Percentiles rank a stretch among this genome's conserved stretches.
These are phyloP conservation scores for Chlamydotis undulata DNA, from an alignment of 2,113 vertebrate species.

Conservation along the genomic window DNA sequence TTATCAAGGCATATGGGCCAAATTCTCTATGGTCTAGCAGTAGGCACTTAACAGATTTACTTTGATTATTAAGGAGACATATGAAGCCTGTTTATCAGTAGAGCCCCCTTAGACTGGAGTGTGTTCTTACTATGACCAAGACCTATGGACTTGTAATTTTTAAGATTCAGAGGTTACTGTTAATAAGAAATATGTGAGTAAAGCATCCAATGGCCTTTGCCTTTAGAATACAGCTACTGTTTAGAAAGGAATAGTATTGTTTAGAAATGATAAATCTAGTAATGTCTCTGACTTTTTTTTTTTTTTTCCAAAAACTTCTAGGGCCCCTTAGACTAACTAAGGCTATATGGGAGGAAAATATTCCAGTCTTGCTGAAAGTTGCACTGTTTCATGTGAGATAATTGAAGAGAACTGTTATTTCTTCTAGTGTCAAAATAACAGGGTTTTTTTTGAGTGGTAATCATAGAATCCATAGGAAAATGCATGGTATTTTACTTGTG, in stretches of 20 bases:
- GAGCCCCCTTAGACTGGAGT: rapidly evolving
- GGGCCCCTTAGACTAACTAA: background rate
- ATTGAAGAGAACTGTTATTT: background rate
- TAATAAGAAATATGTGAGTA: background rate
- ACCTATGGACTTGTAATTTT: background rate
- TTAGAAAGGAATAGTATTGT: background rate
- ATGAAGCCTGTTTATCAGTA: background rate
- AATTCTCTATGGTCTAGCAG: background rate
- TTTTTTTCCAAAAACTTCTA: background rate
- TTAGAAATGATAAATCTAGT: background rate
- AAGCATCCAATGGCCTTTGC: background rate
- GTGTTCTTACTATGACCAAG: background rate
- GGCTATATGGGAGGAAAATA: background rate
- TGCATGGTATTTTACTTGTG: background rate
- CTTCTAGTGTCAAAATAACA: background rate
- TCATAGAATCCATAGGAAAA: background rate
- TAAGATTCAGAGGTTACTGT: background rate
- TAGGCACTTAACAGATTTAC: background rate
- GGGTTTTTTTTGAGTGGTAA: background rate
- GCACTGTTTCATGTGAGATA: background rate
- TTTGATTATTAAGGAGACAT: background rate
- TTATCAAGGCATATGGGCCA: background rate
- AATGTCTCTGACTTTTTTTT: background rate
- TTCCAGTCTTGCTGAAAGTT: background rate
- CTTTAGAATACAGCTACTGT: background rate